Conservation (phyloP, 30 jellyfish, hydroid and myxozoan species). For the Pelagia noctiluca region DNA sequence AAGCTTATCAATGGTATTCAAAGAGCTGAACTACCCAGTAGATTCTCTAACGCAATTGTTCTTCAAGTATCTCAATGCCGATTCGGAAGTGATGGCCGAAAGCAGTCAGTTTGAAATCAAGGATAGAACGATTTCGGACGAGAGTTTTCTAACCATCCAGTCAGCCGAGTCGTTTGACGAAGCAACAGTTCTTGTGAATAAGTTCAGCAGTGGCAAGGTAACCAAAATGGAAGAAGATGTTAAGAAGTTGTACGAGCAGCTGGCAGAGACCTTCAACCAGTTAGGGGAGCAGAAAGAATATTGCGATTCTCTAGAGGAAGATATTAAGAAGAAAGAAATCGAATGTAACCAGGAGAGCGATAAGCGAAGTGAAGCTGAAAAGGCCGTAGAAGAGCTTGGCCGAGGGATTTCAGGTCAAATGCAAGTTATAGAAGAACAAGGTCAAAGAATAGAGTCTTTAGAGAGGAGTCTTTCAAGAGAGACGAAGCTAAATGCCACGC, state of each 20-base stretch:
- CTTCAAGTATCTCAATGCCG: slow-evolving; percentile 47
- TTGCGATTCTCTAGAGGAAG: slow-evolving; percentile 15
- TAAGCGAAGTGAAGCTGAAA: slow-evolving; percentile 45
- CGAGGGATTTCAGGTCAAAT: slow-evolving; percentile 23
- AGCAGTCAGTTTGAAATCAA: slow-evolving; percentile 32
- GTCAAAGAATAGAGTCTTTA: slow-evolving; percentile 27
- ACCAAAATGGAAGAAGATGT: slow-evolving; percentile 37
- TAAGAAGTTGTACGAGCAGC: slow-evolving; percentile 29
- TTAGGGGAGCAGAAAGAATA: slow-evolving; percentile 9
- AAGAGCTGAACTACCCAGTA: slow-evolving; percentile 14
- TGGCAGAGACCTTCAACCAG: not conserved
- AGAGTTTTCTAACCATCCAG: slow-evolving; percentile 10
- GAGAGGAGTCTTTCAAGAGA: slow-evolving; percentile 51
- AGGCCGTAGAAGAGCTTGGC: slow-evolving; percentile 30
- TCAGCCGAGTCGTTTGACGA: slow-evolving; percentile 33
- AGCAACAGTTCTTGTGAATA: slow-evolving; percentile 32
- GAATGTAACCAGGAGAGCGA: slow-evolving; percentile 35
- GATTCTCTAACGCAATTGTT: not conserved
- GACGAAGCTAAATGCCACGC: slow-evolving; percentile 32
- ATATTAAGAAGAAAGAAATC: not conserved
- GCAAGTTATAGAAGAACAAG: slow-evolving; percentile 33
- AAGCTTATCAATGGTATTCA: not conserved
- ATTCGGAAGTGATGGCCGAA: slow-evolving; percentile 26
- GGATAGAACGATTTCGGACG: not conserved
- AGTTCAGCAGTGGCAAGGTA: slow-evolving; percentile 4